phyloP scores from a whole-genome alignment of 1,140 invertebrate genomes.

The Grapholita molesta region DNA sequence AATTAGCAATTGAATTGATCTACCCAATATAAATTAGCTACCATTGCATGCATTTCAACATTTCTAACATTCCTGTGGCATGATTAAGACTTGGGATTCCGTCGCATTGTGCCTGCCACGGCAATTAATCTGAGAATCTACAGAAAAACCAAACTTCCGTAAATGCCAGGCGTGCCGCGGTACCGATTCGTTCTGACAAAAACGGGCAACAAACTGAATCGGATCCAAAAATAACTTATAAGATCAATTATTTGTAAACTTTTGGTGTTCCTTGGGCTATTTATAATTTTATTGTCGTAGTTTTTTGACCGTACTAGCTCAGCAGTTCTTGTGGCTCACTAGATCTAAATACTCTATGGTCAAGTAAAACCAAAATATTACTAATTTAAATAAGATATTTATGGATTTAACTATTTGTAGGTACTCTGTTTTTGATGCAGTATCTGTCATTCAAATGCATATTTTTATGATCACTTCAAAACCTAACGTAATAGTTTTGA shows the following conservation, averaged over 20 bases:
- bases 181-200: conserved; percentile 13
- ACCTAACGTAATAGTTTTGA: background rate
- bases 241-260: background rate
- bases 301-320: too few species aligned
- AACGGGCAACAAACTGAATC: background rate
- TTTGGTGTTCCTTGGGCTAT: too few species aligned
- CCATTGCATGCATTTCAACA: background rate
- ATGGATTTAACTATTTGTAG: too few species aligned
- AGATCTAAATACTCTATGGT: too few species aligned
- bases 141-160: conserved; percentile 11
- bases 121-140: background rate
- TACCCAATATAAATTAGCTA: background rate
- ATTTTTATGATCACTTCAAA: background rate
- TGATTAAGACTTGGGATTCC: conserved; percentile 13
- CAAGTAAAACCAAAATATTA: too few species aligned
- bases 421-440: too few species aligned
- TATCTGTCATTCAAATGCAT: background rate
- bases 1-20: too few species aligned
- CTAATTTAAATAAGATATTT: too few species aligned
- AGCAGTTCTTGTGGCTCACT: too few species aligned
- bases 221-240: background rate
- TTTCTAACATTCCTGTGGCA: background rate
- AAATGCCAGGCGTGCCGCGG: background rate
- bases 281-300: too few species aligned
- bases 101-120: background rate